phyloP scores from a whole-genome alignment of 2,888 invertebrate species.

The Metalampra italica region DNA sequence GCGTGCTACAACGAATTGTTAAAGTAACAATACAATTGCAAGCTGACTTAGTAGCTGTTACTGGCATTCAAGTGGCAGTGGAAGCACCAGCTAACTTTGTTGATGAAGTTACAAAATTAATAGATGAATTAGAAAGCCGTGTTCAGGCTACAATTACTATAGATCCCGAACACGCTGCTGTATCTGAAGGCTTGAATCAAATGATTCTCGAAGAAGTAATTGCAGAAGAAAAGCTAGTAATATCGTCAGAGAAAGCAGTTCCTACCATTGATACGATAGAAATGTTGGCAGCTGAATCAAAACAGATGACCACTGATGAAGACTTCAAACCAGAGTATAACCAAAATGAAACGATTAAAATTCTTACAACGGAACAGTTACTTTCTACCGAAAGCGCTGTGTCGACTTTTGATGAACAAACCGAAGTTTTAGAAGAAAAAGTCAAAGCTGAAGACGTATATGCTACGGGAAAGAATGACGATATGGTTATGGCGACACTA shows the following conservation, averaged over 20 bases:
- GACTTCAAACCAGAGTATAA: neutral
- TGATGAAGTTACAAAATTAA: slow-evolving; percentile 6
- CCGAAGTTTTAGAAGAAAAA: neutral
- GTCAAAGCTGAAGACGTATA: neutral
- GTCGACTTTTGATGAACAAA: neutral
- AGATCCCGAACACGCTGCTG: slow-evolving; percentile 8
- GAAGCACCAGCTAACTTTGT: slow-evolving; percentile 22
- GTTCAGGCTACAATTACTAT: slow-evolving; percentile 1
- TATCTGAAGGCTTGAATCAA: slow-evolving; percentile 3
- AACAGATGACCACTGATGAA: slow-evolving; percentile 4
- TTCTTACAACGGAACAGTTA: neutral
- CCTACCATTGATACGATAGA: neutral
- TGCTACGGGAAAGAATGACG: neutral
- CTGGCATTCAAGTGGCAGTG: slow-evolving; percentile 29
- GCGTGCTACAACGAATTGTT: slow-evolving; percentile 37
- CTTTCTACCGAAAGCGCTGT: slow-evolving; percentile 2
- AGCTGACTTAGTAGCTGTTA: slow-evolving; percentile 42
- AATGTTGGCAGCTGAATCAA: neutral
- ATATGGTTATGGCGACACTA: neutral
- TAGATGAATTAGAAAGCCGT: slow-evolving; percentile 3
- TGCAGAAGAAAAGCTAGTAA: neutral
- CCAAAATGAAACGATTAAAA: neutral
- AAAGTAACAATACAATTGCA: slow-evolving; percentile 44
- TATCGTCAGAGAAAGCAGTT: neutral
- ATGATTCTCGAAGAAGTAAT: neutral